phyloP scores from a whole-genome alignment of 1,140 invertebrate genomes.

The Lordiphosa mommai region DNA sequence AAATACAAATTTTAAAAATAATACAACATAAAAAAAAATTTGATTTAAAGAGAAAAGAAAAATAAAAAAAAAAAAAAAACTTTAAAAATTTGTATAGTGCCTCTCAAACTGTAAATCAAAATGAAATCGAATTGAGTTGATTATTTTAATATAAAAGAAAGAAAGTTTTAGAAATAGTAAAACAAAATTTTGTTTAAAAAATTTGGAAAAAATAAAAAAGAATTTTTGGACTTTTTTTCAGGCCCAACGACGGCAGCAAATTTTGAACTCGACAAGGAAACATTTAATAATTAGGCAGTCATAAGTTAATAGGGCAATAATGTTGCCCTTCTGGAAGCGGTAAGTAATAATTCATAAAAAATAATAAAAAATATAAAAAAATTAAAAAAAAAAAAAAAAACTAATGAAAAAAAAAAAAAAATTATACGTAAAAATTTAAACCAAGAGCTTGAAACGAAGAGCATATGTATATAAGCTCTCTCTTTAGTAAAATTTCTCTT shows the following conservation, averaged over 20 bases:
- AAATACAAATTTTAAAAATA: constrained; percentile 3
- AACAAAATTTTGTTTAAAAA: not conserved
- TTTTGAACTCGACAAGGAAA: constrained; percentile 54
- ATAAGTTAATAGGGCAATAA: constrained; percentile 63
- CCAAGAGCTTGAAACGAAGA: too few species aligned
- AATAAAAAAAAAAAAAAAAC: not conserved
- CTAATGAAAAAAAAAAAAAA: not conserved
- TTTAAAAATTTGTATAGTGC: constrained; percentile 12
- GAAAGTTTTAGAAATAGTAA: not conserved
- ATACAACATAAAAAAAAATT: not conserved
- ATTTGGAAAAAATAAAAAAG: too few species aligned
- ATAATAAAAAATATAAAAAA: not conserved
- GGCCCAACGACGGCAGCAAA: constrained; percentile 67
- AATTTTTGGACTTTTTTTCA: constrained; percentile 34
- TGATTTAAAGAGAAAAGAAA: not conserved
- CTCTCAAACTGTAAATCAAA: constrained; percentile 45
- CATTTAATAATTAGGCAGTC: constrained; percentile 54
- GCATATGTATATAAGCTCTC: not conserved
- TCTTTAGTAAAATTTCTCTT: constrained; percentile 23
- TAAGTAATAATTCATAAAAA: constrained; percentile 32
- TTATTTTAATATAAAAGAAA: not conserved
- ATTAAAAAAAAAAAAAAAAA: not conserved
- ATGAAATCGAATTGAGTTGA: not conserved
- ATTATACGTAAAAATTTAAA: too few species aligned
- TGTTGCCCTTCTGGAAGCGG: constrained; percentile 79